Evolutionary conservation across 2,797 vertebrate genomes (phyloP), one percentile per base, ranked within the genome.

Genomic region (Malacoctenus gilli): DNA sequence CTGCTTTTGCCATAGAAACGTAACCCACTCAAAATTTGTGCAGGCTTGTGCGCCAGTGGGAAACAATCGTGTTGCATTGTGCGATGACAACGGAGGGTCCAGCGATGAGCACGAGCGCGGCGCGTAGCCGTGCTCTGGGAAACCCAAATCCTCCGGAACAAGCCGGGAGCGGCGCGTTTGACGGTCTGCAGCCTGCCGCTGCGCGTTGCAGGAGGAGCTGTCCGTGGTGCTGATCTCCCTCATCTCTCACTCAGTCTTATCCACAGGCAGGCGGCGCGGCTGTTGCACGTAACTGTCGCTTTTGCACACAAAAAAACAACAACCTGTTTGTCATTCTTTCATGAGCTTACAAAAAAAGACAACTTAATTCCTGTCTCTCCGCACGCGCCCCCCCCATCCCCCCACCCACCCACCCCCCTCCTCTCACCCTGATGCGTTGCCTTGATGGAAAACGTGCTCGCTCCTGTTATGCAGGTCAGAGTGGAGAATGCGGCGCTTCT

Each of bases 11-110:
- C 87, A 87, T 83, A 87, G 84, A 87, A 88, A 85, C 77, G 1
- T 86, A 81, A 75, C 87, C 86, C 84, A 85, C 86, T 73, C 85
- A 85, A 79, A 84, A 84, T 84, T 82, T 80, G 78, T 79, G 68
- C 75, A 80, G 44, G 39, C 46, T 56, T 66, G 59, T 68, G 55
- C 53, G 77, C 77, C 79, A 83, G 58, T 58, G 28, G 13, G 60
- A 64, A 58, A 39, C 30, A 47, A 19, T 44, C 10, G 35, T 49
- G 13, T 54, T 43, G 35, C 25, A 15, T 62, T 46, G 61, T 42
- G 23, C 50, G 30, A 16, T n/a, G 8, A 43, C 34, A 30, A 16
- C 38, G 40, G 1, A 15, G 9, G 36, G 11, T 32, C 37, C 5
- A 13, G 18, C 42, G 14, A 18, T 47, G 30, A 41, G 35, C 35